Evolutionary conservation across 1,140 invertebrate species (phyloP), one percentile per base, ranked within the genome.

Genomic region (Papilio dardanus): DNA sequence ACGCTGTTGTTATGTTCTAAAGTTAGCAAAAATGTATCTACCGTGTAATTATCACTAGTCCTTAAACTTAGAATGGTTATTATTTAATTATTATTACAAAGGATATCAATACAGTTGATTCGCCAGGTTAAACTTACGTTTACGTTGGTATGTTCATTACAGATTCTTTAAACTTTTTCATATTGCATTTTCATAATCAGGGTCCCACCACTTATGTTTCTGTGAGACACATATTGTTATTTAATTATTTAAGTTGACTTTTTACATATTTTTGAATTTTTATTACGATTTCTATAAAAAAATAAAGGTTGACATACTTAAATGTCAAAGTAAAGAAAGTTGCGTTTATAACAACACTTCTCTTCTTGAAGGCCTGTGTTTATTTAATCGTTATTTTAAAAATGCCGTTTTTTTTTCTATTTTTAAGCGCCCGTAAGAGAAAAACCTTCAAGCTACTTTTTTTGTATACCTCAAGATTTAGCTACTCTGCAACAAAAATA

Each of bases 271-370:
- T 12, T 28, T 24, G 54, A 58, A 28, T 21, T 58, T 3, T 58
- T 0, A n/a, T n/a, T 2, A 28, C 54, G 8, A 58, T 28, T 58
- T 12, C 14, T 12, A 2, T 58, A 28, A 58, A 58, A 54, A 58
- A 58, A 58, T 58, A 58, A 28, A 24, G 54, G 66, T 40, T 68
- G 66, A 37, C 65, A 67, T 83, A 85, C 74, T 77, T 85, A 35
- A 68, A 68, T 40, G 66, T 68, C 66, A 68, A 14, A 69, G 0
- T 14, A 19, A 40, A 69, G 33, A 68, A 68, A 14, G 24, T 69
- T 68, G 37, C 66, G 2, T 21, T 8, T 6, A 21, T 3, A 28
- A 21, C 10, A 28, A 28, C 28, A 58, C 24, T 16, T 58, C 28
- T 3, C 66, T 68, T 73, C 28, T 73, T 54, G 28, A 33, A 54